Base-by-base conservation (phyloP, 2,888 invertebrate species). In the Drosophila rellima region DNA sequence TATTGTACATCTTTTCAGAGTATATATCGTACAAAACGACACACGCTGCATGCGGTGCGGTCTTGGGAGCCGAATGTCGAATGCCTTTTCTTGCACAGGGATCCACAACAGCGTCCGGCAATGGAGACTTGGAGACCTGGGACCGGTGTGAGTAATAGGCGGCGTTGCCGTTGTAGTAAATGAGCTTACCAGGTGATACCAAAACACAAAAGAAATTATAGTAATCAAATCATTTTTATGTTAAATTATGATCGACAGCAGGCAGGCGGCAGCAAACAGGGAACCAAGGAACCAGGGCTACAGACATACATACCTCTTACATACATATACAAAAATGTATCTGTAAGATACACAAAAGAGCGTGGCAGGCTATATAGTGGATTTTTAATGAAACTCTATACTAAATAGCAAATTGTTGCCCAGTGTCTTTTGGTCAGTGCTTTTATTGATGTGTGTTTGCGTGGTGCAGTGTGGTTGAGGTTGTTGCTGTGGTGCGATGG, bases 101-200 rank as follows among this genome's bases (percentile, higher is more conserved):
- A 44, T 40, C 26, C 33, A 20, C 35, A 33, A 17, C 13, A 31
- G 39, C 31, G 33, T 33, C 11, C 37, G 52, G 51, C 42, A 15
- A 29, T 57, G 61, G 20, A 26, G 23, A 37, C 37, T 15, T 6
- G 29, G 3, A 42, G 61, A 51, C 33, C 18, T 4, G 40, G 35
- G 68, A 56, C 72, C 88, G 76, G 90, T 90, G 88, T 90, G 90
- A 90, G 90, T 90, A 90, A 90, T 90, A 90, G 84, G 89, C 88
- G 90, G 87, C 89, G 88, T 89, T 87, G 87, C 83, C 73, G 89
- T 88, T 90, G 86, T 86, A 90, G 90, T 85, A 87, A 87, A 90
- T 89, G 86, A 90, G 87, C 90, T 87, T 90, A 87, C 87, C 87
- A 87, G 87, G 90, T 87, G 86, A 89, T 88, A 89, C 88, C 89